Percentiles rank a stretch among this genome's conserved stretches.
phyloP scores from a whole-genome alignment of 2,888 invertebrate genomes.

The Morinoia aosen region DNA sequence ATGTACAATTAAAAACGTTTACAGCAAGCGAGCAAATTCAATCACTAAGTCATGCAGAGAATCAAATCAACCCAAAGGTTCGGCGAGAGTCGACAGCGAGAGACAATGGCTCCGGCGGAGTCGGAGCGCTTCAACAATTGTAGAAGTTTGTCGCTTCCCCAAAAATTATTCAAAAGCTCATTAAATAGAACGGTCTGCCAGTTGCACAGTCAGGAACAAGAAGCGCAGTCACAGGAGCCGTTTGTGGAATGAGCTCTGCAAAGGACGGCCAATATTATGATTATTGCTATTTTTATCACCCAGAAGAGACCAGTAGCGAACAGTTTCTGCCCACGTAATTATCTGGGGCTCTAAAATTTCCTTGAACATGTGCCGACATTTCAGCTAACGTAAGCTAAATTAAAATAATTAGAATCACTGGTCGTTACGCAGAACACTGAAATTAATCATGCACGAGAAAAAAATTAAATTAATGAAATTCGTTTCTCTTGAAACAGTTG shows the following conservation, averaged over 20 bases:
- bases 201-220: slow-evolving; percentile 23
- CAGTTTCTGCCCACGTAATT: not conserved
- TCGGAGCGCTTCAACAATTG: slow-evolving; percentile 24
- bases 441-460: too few relatives aligned
- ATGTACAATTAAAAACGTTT: not conserved
- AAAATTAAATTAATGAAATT: too few relatives aligned
- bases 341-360: not conserved
- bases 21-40: not conserved
- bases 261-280: slow-evolving; percentile 12
- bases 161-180: slow-evolving; percentile 48
- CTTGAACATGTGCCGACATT: not conserved
- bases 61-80: not conserved
- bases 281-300: slow-evolving; percentile 3
- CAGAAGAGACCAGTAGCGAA: not conserved
- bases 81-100: not conserved
- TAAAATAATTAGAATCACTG: not conserved
- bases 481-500: too few relatives aligned
- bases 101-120: slow-evolving; percentile 24
- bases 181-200: slow-evolving; percentile 42
- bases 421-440: not conserved
- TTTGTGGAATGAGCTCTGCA: slow-evolving; percentile 6
- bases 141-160: slow-evolving; percentile 37
- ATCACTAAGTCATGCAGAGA: not conserved
- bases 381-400: not conserved
- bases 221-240: slow-evolving; percentile 6